Evolutionary conservation across 2,113 vertebrate species (phyloP).

Genomic region (Erythrocebus patas): DNA sequence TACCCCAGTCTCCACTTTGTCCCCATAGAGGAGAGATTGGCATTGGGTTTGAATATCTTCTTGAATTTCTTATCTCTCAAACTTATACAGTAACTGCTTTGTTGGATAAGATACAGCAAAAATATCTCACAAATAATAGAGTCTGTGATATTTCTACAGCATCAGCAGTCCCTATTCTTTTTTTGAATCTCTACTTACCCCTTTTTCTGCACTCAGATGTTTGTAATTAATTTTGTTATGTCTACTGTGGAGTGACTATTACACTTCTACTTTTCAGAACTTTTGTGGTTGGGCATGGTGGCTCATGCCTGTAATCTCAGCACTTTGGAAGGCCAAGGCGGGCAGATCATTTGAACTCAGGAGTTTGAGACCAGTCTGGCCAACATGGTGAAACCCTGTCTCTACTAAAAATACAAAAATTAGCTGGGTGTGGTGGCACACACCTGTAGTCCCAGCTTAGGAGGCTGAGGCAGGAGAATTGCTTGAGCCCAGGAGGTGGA

Average conservation of each 20-base stretch:
- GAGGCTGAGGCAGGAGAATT: too few relatives aligned
- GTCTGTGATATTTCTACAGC: background rate
- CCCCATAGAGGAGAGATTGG: background rate
- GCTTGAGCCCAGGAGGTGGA: too few relatives aligned
- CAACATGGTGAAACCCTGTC: too few relatives aligned
- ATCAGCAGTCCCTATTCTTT: fast-evolving
- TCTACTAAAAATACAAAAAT: too few relatives aligned
- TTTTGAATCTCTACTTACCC: background rate
- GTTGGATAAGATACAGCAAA: background rate
- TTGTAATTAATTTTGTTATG: background rate
- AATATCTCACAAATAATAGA: background rate
- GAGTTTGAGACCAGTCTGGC: too few relatives aligned
- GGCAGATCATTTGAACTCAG: too few relatives aligned
- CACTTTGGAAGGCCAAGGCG: too few relatives aligned
- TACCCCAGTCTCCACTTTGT: background rate
- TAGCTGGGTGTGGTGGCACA: too few relatives aligned
- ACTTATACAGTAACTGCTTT: background rate
- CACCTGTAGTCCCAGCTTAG: too few relatives aligned
- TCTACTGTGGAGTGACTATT: background rate
- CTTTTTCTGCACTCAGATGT: background rate
- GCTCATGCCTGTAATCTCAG: too few relatives aligned
- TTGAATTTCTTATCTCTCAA: background rate
- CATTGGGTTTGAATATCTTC: background rate
- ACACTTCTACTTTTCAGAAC: background rate
- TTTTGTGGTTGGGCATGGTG: background rate